phyloP scores from a whole-genome alignment of 2,888 invertebrate species.

The Lysandra coridon region DNA sequence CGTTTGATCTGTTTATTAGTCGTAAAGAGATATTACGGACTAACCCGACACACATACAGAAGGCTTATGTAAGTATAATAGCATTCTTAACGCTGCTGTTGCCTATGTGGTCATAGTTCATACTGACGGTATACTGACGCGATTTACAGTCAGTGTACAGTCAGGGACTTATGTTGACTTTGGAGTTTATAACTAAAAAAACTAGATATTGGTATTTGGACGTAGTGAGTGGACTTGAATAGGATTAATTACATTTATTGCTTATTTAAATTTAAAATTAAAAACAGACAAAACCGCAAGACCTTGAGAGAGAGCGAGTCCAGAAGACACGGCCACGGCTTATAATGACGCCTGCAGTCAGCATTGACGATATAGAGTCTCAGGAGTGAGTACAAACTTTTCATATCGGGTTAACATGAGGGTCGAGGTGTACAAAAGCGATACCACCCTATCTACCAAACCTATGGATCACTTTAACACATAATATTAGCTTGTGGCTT shows the following conservation, averaged over 20 bases:
- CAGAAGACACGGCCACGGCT: constrained; percentile 43
- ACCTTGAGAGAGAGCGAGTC: constrained; percentile 40
- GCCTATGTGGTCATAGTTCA: too few species aligned
- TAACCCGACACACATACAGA: constrained; percentile 46
- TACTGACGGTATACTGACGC: too few species aligned
- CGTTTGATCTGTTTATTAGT: constrained; percentile 45
- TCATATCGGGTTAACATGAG: too few species aligned
- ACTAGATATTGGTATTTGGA: too few species aligned
- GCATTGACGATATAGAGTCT: constrained; percentile 50
- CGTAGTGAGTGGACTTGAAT: too few species aligned
- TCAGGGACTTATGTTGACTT: too few species aligned
- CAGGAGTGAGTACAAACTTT: constrained; percentile 34
- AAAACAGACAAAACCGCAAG: constrained; percentile 43
- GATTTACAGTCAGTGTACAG: too few species aligned
- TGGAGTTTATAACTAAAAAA: too few species aligned
- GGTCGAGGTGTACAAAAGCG: not conserved
- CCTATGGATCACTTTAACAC: too few species aligned
- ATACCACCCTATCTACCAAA: too few species aligned
- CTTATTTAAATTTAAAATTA: not conserved
- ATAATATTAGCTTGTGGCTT: too few species aligned
- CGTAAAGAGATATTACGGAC: constrained; percentile 47
- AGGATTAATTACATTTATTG: too few species aligned
- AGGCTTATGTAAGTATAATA: constrained; percentile 43
- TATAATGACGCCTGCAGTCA: constrained; percentile 51
- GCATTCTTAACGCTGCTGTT: not conserved